A percentile compares a stretch with the other conserved stretches of the same genome.
Conservation (phyloP, 1,140 invertebrate genomes). For the Micrasema minimum region DNA sequence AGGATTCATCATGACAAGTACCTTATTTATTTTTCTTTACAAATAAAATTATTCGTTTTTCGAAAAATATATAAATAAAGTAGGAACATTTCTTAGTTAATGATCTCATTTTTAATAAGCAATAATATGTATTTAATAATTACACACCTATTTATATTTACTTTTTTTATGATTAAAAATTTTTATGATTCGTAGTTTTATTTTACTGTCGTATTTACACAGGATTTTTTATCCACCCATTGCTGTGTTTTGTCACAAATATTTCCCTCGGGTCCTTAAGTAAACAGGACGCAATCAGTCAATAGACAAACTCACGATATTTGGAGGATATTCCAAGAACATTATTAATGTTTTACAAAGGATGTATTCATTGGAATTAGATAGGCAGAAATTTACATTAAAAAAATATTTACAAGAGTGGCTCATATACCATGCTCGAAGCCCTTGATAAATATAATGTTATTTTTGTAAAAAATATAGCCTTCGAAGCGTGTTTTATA, state of each 20-base stretch:
- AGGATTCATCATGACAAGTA: too few relatives aligned
- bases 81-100: too few relatives aligned
- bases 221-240: too few relatives aligned
- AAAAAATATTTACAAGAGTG: not conserved
- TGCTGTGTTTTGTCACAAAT: not conserved
- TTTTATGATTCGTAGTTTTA: too few relatives aligned
- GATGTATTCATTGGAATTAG: not conserved
- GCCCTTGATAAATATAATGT: not conserved
- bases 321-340: not conserved
- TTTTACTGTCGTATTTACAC: too few relatives aligned
- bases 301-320: conserved; percentile 14
- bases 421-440: not conserved
- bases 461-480: not conserved
- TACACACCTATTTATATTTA: too few relatives aligned
- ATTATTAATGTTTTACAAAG: conserved; percentile 1
- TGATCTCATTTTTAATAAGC: too few relatives aligned
- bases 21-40: too few relatives aligned
- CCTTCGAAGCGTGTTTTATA: not conserved
- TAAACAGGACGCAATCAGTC: conserved; percentile 19
- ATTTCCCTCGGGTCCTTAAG: not conserved
- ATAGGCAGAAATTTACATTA: not conserved
- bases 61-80: too few relatives aligned
- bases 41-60: too few relatives aligned
- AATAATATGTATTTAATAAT: too few relatives aligned
- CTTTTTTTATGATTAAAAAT: too few relatives aligned